phyloP scores from a whole-genome alignment of 2,113 vertebrate species.

The Myotis yumanensis region DNA sequence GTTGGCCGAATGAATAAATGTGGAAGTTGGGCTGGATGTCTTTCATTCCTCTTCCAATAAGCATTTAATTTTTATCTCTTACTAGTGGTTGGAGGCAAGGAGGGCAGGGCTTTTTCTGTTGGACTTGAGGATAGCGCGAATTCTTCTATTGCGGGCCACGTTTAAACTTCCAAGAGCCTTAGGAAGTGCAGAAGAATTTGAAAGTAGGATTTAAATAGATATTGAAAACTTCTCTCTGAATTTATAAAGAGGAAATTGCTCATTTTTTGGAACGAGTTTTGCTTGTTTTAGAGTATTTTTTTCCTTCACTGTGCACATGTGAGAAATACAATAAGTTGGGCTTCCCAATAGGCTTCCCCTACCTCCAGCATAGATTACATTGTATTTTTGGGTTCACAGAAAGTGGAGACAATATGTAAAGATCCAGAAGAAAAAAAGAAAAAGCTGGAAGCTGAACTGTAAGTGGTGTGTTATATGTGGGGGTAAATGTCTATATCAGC shows the following conservation, averaged over 20 bases:
- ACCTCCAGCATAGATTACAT: not conserved
- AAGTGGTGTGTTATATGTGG: too few relatives aligned
- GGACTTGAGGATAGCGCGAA: not conserved
- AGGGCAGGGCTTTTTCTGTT: not conserved
- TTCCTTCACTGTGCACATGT: not conserved
- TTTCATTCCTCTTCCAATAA: not conserved
- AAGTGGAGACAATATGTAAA: not conserved
- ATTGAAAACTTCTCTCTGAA: constrained; percentile 24
- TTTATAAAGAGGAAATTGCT: constrained; percentile 16
- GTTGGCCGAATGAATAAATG: not conserved
- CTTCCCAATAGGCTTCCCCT: not conserved
- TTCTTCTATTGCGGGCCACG: not conserved
- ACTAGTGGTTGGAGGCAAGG: not conserved
- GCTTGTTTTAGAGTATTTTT: constrained; percentile 9
- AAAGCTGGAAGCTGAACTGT: not conserved
- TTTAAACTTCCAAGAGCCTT: not conserved
- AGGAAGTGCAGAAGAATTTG: not conserved
- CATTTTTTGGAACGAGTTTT: constrained; percentile 16
- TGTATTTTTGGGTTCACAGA: not conserved
- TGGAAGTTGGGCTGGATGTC: not conserved
- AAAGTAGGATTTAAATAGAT: not conserved
- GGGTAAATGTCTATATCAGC: accelerated
- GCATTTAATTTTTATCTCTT: not conserved
- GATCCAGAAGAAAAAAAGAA: not conserved
- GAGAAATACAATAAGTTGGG: not conserved